Conservation (phyloP, 2,113 vertebrate genomes). For the Carettochelys insculpta region DNA sequence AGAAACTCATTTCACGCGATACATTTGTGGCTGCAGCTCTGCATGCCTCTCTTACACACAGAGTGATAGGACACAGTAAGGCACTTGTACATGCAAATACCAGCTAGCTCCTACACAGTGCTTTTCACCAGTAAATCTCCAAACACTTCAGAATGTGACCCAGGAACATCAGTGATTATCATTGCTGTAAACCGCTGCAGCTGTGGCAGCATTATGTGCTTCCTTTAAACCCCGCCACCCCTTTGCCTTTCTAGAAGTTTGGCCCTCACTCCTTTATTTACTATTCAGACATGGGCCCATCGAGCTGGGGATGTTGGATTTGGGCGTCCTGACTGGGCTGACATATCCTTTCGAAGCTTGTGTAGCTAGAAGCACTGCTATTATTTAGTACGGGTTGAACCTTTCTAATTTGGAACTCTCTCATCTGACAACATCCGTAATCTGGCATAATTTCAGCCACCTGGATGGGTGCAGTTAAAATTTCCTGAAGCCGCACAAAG, state of each 20-base stretch:
- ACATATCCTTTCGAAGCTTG: neutral
- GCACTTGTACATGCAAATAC: neutral
- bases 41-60: neutral
- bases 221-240: too few species aligned
- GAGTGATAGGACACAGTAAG: neutral
- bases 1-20: neutral
- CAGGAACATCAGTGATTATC: neutral
- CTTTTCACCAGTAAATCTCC: neutral
- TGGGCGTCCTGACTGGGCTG: neutral
- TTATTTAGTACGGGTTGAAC: neutral
- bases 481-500: too few species aligned
- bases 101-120: neutral
- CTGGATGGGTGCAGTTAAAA: too few species aligned
- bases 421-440: too few species aligned
- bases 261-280: neutral
- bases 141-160: neutral
- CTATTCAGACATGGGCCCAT: neutral
- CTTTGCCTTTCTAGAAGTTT: neutral
- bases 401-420: too few species aligned
- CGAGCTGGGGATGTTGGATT: neutral
- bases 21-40: neutral
- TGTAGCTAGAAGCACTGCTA: neutral
- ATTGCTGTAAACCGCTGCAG: neutral
- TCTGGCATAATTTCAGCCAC: too few species aligned
- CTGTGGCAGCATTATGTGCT: neutral